Percentiles rank a stretch among this genome's conserved stretches.
Conservation (phyloP, 1,140 invertebrate genomes). For the Philotrypesis tridentata region DNA sequence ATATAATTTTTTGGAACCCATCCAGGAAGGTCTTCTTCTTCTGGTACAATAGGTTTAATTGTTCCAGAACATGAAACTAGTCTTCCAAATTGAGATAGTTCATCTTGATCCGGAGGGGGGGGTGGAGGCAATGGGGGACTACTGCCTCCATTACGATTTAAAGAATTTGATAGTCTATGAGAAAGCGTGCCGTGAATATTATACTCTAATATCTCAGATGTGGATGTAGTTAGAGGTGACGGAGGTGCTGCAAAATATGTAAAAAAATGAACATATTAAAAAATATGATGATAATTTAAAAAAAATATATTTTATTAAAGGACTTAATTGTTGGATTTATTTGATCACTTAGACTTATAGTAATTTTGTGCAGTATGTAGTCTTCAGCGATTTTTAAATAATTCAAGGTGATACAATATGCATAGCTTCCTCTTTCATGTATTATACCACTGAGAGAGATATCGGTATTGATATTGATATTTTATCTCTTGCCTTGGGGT, state of each 20-base stretch:
- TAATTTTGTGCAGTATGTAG: no score
- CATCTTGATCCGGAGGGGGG: slow-evolving; percentile 84
- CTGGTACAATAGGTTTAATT: slow-evolving; percentile 87
- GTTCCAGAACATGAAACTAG: slow-evolving; percentile 74
- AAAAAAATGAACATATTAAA: neutral
- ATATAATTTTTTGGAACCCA: slow-evolving; percentile 97
- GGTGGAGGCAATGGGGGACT: slow-evolving; percentile 90
- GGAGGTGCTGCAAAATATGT: slow-evolving; percentile 78
- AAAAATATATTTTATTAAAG: neutral
- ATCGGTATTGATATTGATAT: no score
- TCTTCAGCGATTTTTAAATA: no score
- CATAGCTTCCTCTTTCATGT: no score
- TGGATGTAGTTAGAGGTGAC: slow-evolving; percentile 82
- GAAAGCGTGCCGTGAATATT: slow-evolving; percentile 76
- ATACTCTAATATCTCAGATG: slow-evolving; percentile 71
- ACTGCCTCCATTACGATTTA: slow-evolving; percentile 74
- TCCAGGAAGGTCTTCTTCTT: slow-evolving; percentile 88
- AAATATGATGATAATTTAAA: no score
- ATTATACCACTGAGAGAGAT: no score
- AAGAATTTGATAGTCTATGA: slow-evolving; percentile 76
- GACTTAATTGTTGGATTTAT: no score
- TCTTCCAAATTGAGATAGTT: slow-evolving; percentile 83
- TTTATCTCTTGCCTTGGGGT: no score
- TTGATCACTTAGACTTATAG: no score
- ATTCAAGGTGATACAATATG: no score